Base-by-base conservation (phyloP, 2,113 vertebrate species). In the Sterna hirundo region DNA sequence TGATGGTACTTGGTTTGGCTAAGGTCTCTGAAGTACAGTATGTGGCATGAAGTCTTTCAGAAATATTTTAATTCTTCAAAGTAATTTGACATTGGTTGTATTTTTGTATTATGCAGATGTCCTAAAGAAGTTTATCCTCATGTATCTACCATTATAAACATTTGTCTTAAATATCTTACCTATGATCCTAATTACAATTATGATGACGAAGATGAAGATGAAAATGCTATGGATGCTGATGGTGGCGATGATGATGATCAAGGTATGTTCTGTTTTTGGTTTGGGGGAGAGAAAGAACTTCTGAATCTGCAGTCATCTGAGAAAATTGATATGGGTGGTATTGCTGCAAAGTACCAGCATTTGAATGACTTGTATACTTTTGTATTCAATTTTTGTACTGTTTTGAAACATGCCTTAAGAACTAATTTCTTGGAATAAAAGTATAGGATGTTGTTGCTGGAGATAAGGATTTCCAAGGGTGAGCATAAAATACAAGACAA, bases 131-230 rank as follows among this genome's bases (percentile, higher is more conserved):
- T 99, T 83, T 99, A 99, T 98, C 99, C 99, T 95, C 99, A 99
- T 95, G 99, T 99, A 34, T 98, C 99, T 94, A 99, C 99, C 18
- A 98, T 99, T 97, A 99, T 99, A 98, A 99, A 99, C 94, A 99
- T 99, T 97, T 99, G 99, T 98, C 99, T 99, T 86, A 99, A 99
- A 85, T 99, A 99, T 97, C 98, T 99, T 98, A 99, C 99, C 47
- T 99, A 99, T 84, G 99, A 99, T 98, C 99, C 99, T 66, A 99
- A 99, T 98, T 99, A 99, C 93, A 99, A 99, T 98, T 99, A 99
- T 46, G 99, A 99, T 88, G 99, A 99, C 66, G 99, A 99, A 96
- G 99, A 99, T 81, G 99, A 99, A 97, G 99, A 99, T 90, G 99
- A 99, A 97, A 99, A 99, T 93, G 99, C 99, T 58, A 99, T 99